phyloP scores from a whole-genome alignment of 2,797 vertebrate genomes.

The Galagoides demidoff region DNA sequence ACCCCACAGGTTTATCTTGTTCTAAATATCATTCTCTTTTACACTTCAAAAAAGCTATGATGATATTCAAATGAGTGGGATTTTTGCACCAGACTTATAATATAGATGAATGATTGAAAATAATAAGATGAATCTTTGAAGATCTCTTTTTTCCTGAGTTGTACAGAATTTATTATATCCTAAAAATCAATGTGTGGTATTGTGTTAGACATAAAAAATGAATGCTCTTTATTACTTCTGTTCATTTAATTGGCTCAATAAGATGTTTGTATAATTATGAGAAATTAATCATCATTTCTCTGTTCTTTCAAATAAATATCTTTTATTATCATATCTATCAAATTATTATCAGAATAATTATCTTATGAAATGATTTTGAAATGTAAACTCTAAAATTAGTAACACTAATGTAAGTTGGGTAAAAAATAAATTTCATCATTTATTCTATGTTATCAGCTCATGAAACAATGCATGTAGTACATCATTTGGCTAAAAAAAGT shows the following conservation, averaged over 20 bases:
- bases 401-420: neutral
- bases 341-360: neutral
- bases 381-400: neutral
- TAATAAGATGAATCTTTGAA: neutral
- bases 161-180: neutral
- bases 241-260: neutral
- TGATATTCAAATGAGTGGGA: neutral
- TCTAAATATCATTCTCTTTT: neutral
- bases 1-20: neutral
- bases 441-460: neutral
- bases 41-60: neutral
- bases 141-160: neutral
- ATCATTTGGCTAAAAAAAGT: neutral
- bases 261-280: neutral
- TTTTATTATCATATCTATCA: neutral
- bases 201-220: neutral
- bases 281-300: neutral
- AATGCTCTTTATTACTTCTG: neutral
- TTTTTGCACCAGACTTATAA: neutral
- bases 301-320: slow-evolving; percentile 34
- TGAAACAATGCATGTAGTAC: rapidly evolving
- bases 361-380: neutral
- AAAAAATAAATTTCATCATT: neutral
- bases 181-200: slow-evolving; percentile 17
- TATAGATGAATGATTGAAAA: neutral